These are phyloP conservation scores for Climacteris rufus DNA, from an alignment of 2,113 vertebrate genomes.

Conservation along the genomic window DNA sequence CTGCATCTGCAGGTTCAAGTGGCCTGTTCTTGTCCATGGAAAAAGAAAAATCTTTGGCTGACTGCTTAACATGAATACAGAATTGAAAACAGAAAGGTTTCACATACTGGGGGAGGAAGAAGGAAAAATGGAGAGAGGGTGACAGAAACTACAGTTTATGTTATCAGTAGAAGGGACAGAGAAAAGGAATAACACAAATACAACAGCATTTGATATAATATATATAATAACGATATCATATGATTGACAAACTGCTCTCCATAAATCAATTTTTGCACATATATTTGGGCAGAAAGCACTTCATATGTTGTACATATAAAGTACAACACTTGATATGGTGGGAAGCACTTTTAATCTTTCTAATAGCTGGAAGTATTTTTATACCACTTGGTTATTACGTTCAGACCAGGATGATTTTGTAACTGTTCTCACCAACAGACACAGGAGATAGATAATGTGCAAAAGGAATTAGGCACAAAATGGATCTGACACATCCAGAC, in stretches of 20 bases:
- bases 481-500: background rate
- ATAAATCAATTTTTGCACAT: background rate
- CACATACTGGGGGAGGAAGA: background rate
- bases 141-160: background rate
- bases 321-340: too few species aligned
- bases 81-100: background rate
- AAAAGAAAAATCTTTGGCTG: background rate
- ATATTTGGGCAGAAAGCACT: background rate
- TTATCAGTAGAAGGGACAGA: background rate
- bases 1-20: background rate
- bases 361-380: background rate
- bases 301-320: background rate
- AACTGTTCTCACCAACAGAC: background rate
- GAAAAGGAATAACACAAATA: background rate
- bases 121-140: background rate
- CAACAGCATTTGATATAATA: background rate
- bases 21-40: background rate
- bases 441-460: background rate
- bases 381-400: background rate
- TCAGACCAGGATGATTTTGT: background rate
- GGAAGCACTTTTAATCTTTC: background rate
- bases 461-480: background rate
- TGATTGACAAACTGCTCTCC: background rate
- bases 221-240: background rate
- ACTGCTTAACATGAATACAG: background rate